These are phyloP conservation scores for Galemys pyrenaicus DNA, from an alignment of 2,113 vertebrate species.

Conservation along the genomic window DNA sequence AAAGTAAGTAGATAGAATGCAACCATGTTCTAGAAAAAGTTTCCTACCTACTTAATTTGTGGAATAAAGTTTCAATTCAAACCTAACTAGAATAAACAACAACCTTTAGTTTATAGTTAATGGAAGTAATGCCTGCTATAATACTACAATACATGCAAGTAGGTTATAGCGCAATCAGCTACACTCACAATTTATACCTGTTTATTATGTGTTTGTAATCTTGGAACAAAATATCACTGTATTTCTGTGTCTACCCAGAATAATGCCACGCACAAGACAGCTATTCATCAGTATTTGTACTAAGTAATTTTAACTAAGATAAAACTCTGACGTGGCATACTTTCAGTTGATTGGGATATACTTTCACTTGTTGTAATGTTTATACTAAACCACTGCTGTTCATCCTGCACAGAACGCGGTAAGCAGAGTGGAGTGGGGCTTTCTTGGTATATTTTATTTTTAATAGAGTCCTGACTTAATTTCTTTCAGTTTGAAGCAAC, in stretches of 20 bases:
- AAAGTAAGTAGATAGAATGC: conserved; percentile 86
- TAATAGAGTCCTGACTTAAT: neutral
- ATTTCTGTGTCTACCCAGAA: neutral
- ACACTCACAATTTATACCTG: neutral
- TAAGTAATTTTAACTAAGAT: neutral
- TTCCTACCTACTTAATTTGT: neutral
- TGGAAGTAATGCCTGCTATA: neutral
- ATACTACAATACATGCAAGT: neutral
- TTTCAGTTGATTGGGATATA: neutral
- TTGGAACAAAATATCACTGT: neutral
- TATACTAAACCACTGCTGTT: neutral
- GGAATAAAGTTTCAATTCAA: neutral
- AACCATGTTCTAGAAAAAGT: neutral
- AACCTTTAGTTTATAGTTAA: neutral
- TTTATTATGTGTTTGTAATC: neutral
- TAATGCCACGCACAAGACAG: neutral
- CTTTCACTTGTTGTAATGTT: neutral
- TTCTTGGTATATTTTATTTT: neutral
- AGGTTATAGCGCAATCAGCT: neutral
- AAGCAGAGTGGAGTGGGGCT: too few relatives aligned
- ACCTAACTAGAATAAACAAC: conserved; percentile 1
- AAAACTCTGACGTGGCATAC: neutral
- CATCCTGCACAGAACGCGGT: neutral
- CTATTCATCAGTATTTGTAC: neutral
- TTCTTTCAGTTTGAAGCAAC: neutral